Conservation (phyloP, 2,797 vertebrate species). For the Anguilla megastoma region DNA sequence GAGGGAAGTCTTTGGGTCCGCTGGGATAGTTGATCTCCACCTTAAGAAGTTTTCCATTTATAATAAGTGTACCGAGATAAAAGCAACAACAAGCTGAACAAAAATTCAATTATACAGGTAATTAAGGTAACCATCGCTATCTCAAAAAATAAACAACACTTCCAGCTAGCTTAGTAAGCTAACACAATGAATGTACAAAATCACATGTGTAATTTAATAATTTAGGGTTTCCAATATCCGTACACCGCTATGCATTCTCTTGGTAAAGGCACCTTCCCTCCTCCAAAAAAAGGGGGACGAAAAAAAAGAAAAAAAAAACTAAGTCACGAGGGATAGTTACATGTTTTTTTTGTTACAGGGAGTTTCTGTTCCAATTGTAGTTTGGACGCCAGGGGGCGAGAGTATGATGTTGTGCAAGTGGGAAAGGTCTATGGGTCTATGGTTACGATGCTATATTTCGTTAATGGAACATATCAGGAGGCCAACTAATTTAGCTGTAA, state of each 20-base stretch:
- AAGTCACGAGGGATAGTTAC: not conserved
- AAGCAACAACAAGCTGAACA: not conserved
- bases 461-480: not conserved
- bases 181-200: not conserved
- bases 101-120: not conserved
- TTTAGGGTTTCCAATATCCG: not conserved
- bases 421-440: not conserved
- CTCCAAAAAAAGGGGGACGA: not conserved
- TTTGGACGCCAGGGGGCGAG: constrained; percentile 44
- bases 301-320: not conserved
- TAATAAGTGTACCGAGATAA: not conserved
- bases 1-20: constrained; percentile 8
- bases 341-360: not conserved
- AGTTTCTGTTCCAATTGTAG: not conserved
- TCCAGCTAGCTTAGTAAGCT: not conserved
- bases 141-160: not conserved
- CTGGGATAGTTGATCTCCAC: constrained; percentile 34
- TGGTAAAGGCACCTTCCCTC: not conserved
- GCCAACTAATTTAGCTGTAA: not conserved
- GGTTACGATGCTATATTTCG: not conserved
- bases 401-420: constrained; percentile 18
- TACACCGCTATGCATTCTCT: not conserved
- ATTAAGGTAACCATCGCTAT: not conserved
- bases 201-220: not conserved
- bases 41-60: constrained; percentile 3